phyloP scores from a whole-genome alignment of 1,140 invertebrate species.

The Chlorops oryzae region DNA sequence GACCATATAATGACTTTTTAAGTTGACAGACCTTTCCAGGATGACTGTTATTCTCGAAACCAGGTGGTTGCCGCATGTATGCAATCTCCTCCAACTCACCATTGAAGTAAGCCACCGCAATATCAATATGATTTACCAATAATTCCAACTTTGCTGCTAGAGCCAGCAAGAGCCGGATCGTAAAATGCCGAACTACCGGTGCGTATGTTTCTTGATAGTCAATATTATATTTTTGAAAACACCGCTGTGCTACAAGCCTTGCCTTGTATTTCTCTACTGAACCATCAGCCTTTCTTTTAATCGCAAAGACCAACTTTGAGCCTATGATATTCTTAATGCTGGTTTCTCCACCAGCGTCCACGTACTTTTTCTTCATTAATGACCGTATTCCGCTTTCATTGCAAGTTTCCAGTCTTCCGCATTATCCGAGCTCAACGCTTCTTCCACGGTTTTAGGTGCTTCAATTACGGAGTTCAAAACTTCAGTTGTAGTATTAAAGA shows the following conservation, averaged over 20 bases:
- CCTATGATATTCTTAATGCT: constrained; percentile 22
- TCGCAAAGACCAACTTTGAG: constrained; percentile 39
- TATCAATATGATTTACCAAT: constrained; percentile 41
- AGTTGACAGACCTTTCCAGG: constrained; percentile 26
- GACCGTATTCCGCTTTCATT: constrained; percentile 29
- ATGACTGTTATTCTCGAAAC: constrained; percentile 23
- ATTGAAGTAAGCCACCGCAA: constrained; percentile 48
- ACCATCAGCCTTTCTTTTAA: constrained; percentile 25
- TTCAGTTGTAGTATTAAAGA: too few species aligned
- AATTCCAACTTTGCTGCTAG: constrained; percentile 34
- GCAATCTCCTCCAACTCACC: constrained; percentile 46
- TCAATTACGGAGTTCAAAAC: constrained; percentile 2
- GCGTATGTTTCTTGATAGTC: constrained; percentile 46
- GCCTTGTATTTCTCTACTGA: constrained; percentile 40
- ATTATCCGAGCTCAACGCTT: constrained; percentile 11
- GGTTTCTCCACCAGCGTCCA: constrained; percentile 28
- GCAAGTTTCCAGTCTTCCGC: constrained; percentile 27
- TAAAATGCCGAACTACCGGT: constrained; percentile 33
- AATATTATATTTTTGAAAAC: constrained; percentile 30
- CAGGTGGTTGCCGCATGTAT: constrained; percentile 46
- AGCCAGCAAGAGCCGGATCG: constrained; percentile 30
- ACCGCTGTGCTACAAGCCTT: constrained; percentile 45
- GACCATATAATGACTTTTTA: constrained; percentile 36
- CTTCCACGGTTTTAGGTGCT: constrained; percentile 4
- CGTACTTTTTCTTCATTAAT: constrained; percentile 26